Base-by-base conservation (phyloP, 1,140 invertebrate genomes). In the Protaetia brevitarsis region DNA sequence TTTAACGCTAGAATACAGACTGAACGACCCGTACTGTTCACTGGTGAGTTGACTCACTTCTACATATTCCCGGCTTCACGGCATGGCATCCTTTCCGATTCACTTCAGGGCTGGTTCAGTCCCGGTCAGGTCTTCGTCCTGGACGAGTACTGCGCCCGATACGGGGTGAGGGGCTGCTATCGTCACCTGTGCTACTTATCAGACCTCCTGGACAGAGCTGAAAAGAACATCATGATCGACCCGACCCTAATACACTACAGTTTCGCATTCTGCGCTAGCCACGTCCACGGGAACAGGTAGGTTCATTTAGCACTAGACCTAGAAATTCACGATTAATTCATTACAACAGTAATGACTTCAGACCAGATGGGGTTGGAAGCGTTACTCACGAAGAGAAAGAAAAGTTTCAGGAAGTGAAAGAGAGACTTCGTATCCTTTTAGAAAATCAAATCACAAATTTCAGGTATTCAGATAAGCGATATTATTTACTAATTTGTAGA, bases 381-480 rank as follows among this genome's bases (percentile, higher is more conserved):
- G 97, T 99, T 66, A 95, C 95, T 3, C 88, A 95, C 74, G 95
- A 97, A 77, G 98, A 99, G 78, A 98, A 97, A 77, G 96, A 98
- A 74, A 96, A 96, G 76, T 99, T 99, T 82, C 91, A 95, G 65
- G 94, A 97, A 78, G 94, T 99, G 65, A 99, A 98, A 79, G 96
- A 99, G 75, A 84, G 96, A 57, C 82, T 99, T 61, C 87, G 93
- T 74, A 88, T 94, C 71, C 82, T 99, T 63, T 82, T 99, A 45
- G 97, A 99, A 81, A 91, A 97, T 80, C 97, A 99, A 86, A 98
- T 99, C 66, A 99, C 97, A 2, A 97, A 99, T 85, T 99, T 99
- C 82, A 89, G 95, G 90, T 92, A 85, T 75, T 64, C 16, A 21
- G 23, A 45, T 45, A 45, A n/a, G n/a, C n/a, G n/a, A n/a, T n/a